A percentile compares a stretch with the other conserved stretches of the same genome.
These are phyloP conservation scores for Eulemur coronatus DNA, from an alignment of 2,797 vertebrate genomes.

Conservation along the genomic window DNA sequence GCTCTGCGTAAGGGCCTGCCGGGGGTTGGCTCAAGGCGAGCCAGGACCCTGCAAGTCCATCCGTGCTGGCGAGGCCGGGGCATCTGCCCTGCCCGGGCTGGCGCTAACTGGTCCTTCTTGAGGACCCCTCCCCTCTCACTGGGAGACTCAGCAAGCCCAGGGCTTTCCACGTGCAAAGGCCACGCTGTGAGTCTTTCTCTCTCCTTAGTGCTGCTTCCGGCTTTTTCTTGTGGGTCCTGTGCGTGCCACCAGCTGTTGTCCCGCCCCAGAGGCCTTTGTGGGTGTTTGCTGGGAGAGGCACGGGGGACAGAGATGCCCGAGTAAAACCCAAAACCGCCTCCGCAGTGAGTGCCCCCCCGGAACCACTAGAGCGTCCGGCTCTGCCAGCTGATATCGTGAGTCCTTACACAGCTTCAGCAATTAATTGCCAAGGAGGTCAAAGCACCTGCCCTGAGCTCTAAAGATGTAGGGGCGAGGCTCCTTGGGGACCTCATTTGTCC, in stretches of 20 bases:
- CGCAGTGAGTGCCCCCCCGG: too few relatives aligned
- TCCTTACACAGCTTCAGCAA: not conserved
- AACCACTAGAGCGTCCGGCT: not conserved
- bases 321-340: not conserved
- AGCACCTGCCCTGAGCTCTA: too few relatives aligned
- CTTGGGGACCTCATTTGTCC: not conserved
- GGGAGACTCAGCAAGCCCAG: not conserved
- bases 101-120: rapidly evolving
- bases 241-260: rapidly evolving
- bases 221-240: not conserved
- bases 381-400: too few relatives aligned
- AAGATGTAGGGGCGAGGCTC: not conserved
- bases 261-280: not conserved
- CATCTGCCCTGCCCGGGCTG: rapidly evolving
- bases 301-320: rapidly evolving
- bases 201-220: not conserved
- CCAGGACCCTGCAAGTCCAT: not conserved
- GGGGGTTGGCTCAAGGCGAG: not conserved
- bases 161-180: not conserved
- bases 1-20: too few relatives aligned
- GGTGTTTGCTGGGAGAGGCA: not conserved
- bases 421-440: not conserved
- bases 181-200: not conserved
- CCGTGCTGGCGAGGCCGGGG: rapidly evolving
- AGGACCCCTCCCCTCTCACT: not conserved